Conservation (phyloP, 2,113 vertebrate genomes). For the Delphinus delphis region DNA sequence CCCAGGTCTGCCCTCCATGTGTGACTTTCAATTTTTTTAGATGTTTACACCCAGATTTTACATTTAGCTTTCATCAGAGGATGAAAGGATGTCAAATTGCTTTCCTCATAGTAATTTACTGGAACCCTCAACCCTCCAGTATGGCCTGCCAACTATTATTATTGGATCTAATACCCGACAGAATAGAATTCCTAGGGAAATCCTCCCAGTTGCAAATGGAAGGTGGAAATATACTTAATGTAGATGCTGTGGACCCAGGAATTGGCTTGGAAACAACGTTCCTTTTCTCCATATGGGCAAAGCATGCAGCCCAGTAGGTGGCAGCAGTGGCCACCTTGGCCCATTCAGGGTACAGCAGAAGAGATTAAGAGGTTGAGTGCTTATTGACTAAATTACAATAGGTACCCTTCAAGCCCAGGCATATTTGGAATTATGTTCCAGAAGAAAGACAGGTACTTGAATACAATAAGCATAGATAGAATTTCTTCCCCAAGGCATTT, state of each 20-base stretch:
- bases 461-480: neutral
- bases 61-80: slow-evolving; percentile 67
- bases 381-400: neutral
- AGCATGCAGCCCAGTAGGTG: neutral
- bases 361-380: neutral
- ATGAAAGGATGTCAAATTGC: slow-evolving; percentile 76
- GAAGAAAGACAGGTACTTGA: neutral
- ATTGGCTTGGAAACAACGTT: neutral
- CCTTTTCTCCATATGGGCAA: neutral
- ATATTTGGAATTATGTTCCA: neutral
- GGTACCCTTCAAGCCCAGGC: neutral
- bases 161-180: slow-evolving; percentile 54
- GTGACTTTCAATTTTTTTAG: slow-evolving; percentile 61
- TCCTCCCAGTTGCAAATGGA: slow-evolving; percentile 44
- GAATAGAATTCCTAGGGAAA: slow-evolving; percentile 45
- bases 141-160: slow-evolving; percentile 56
- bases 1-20: neutral
- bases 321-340: neutral
- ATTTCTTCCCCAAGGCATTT: neutral
- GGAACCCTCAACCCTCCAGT: slow-evolving; percentile 6
- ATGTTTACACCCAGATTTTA: slow-evolving; percentile 72
- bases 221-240: slow-evolving; percentile 26
- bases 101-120: slow-evolving; percentile 75
- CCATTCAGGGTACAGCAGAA: neutral
- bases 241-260: neutral